Percentiles rank a stretch among this genome's conserved stretches.
phyloP scores from a whole-genome alignment of 1,140 invertebrate genomes.

The Pristionchus pacificus region DNA sequence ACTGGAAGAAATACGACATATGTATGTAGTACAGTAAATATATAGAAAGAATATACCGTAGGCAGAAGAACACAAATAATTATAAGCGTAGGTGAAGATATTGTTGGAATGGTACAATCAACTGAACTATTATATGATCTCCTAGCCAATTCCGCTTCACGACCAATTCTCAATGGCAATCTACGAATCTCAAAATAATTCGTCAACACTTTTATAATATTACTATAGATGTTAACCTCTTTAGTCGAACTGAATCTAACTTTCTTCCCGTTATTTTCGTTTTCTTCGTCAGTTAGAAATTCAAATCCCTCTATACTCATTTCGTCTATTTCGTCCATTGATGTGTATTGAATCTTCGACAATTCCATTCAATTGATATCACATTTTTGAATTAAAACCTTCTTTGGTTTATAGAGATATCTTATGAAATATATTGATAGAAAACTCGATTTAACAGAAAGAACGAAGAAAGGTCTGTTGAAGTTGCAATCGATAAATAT shows the following conservation, averaged over 20 bases:
- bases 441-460: neutral
- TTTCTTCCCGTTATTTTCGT: neutral
- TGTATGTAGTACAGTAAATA: too few species aligned
- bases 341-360: too few species aligned
- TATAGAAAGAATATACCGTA: too few species aligned
- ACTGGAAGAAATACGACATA: neutral
- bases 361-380: too few species aligned
- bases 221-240: neutral
- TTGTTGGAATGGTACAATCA: neutral
- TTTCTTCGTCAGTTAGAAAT: neutral
- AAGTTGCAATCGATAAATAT: neutral
- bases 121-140: neutral
- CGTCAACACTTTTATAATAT: neutral
- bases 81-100: too few species aligned
- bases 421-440: neutral
- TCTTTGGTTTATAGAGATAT: neutral
- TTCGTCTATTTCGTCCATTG: too few species aligned
- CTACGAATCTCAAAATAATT: neutral
- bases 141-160: neutral
- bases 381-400: too few species aligned
- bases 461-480: neutral
- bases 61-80: too few species aligned
- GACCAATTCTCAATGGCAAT: neutral
- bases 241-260: neutral
- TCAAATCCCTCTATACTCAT: neutral